Evolutionary conservation across 1,140 invertebrate genomes (phyloP).

Genomic region (Drosophila cardini): DNA sequence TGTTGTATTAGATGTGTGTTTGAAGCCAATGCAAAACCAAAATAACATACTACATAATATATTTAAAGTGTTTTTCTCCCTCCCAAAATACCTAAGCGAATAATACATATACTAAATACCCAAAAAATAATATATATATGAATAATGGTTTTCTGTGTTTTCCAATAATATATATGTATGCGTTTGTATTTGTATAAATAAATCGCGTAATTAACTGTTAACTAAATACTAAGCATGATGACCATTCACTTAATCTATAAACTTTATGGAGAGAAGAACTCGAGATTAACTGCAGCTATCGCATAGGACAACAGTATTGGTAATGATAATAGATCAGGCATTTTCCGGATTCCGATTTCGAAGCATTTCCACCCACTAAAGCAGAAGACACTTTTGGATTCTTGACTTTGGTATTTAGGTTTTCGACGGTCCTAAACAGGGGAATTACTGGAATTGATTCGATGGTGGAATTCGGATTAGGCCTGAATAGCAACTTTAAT

Average conservation of each 20-base stretch:
- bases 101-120: conserved; percentile 49
- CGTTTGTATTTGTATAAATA: conserved; percentile 53
- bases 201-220: conserved; percentile 64
- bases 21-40: conserved; percentile 39
- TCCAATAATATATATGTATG: conserved; percentile 61
- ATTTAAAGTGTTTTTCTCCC: conserved; percentile 48
- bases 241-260: conserved; percentile 53
- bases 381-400: neutral
- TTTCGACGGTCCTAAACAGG: conserved; percentile 10
- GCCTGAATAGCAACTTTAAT: conserved; percentile 18
- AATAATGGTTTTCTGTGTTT: conserved; percentile 78
- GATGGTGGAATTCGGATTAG: conserved; percentile 9
- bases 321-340: conserved; percentile 15
- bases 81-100: conserved; percentile 13
- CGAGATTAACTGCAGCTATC: neutral
- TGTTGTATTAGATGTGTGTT: conserved; percentile 74
- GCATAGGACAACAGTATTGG: conserved; percentile 63
- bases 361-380: conserved; percentile 5
- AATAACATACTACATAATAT: conserved; percentile 26
- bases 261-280: conserved; percentile 9
- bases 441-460: conserved; percentile 11
- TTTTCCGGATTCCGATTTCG: conserved; percentile 11
- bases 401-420: conserved; percentile 12
- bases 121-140: conserved; percentile 40
- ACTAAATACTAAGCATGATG: conserved; percentile 79